Evolutionary conservation across 2,113 vertebrate genomes (phyloP).

Genomic region (Gallinago paraguaiae): DNA sequence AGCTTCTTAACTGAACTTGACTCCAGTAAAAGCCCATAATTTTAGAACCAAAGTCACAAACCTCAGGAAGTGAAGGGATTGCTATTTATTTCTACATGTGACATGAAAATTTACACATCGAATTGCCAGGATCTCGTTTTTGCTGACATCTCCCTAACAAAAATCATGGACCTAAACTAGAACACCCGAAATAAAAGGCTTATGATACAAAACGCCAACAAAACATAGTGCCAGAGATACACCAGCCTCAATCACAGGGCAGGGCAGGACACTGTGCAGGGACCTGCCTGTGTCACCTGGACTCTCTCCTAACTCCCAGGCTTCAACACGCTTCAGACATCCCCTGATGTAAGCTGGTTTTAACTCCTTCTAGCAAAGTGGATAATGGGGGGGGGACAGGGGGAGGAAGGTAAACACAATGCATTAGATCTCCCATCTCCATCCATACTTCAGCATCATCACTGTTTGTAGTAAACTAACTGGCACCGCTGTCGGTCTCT

Average conservation of each 20-base stretch:
- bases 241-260: not conserved
- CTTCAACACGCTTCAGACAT: not conserved
- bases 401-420: not conserved
- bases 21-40: not conserved
- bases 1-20: not conserved
- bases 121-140: not conserved
- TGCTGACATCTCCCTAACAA: not conserved
- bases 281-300: not conserved
- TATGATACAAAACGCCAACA: not conserved
- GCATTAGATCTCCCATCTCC: not conserved
- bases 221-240: not conserved
- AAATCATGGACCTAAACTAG: not conserved
- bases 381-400: not conserved
- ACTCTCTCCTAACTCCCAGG: fast-evolving
- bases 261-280: not conserved
- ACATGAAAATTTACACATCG: not conserved
- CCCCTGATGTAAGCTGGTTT: not conserved
- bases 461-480: not conserved
- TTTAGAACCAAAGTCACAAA: not conserved
- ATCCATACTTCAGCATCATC: not conserved
- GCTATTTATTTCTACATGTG: not conserved
- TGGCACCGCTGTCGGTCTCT: not conserved
- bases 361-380: not conserved
- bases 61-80: not conserved
- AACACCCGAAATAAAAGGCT: not conserved